Evolutionary conservation across 2,888 invertebrate species (phyloP).

Genomic region (Parnassius smintheus): DNA sequence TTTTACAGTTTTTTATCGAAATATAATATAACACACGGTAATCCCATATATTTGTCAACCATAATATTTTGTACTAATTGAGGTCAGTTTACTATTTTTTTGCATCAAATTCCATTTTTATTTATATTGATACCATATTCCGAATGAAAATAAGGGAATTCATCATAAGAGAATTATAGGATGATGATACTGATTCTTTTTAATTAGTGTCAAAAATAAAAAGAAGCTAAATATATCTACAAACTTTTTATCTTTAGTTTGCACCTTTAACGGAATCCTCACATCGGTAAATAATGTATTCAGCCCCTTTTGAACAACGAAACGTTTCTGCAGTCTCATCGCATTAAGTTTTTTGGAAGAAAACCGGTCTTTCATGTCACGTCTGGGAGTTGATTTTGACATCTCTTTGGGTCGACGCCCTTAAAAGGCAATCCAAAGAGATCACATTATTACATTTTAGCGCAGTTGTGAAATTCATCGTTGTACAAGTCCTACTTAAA

Average conservation of each 20-base stretch:
- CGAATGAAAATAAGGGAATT: too few relatives aligned
- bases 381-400: constrained; percentile 15
- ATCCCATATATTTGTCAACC: too few relatives aligned
- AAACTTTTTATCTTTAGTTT: constrained; percentile 20
- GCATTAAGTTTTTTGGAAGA: constrained; percentile 31
- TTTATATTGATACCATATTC: too few relatives aligned
- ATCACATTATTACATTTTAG: not conserved
- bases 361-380: constrained; percentile 16
- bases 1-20: too few relatives aligned
- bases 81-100: too few relatives aligned
- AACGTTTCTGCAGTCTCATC: constrained; percentile 33
- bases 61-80: too few relatives aligned
- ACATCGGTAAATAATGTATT: constrained; percentile 34
- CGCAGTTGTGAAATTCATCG: constrained; percentile 20
- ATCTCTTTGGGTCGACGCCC: constrained; percentile 17
- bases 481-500: constrained; percentile 21
- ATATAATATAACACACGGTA: too few relatives aligned
- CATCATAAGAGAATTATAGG: too few relatives aligned
- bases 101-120: too few relatives aligned
- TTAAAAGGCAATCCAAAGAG: not conserved
- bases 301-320: constrained; percentile 32
- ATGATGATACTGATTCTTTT: too few relatives aligned
- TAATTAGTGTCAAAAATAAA: not conserved
- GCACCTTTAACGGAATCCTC: constrained; percentile 29
- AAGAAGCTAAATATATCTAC: constrained; percentile 1